Evolutionary conservation across 2,797 vertebrate species (phyloP).

Genomic region (Austrolebias charrua): DNA sequence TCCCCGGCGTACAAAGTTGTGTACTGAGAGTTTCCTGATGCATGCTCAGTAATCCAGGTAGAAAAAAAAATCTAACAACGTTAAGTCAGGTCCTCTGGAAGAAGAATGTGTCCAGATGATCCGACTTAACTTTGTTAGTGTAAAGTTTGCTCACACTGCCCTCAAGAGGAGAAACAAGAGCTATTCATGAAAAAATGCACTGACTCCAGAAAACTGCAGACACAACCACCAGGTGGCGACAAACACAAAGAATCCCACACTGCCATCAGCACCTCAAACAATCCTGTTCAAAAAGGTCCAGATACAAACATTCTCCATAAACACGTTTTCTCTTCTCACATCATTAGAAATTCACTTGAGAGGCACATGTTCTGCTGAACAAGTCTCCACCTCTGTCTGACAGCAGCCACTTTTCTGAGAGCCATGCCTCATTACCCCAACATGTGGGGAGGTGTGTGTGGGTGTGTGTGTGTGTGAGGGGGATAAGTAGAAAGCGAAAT

Average conservation of each 20-base stretch:
- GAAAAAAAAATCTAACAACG: no score
- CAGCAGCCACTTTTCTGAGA: constrained; percentile 22
- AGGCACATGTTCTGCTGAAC: no score
- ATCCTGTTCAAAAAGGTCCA: constrained; percentile 20
- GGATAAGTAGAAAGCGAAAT: not conserved
- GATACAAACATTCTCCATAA: constrained; percentile 26
- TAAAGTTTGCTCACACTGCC: constrained; percentile 44
- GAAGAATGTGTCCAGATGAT: no score
- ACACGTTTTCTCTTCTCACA: constrained; percentile 26
- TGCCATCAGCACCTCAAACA: not conserved
- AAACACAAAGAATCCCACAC: constrained; percentile 32
- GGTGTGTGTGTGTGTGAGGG: no score
- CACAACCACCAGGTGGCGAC: constrained; percentile 46
- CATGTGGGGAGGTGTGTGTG: not conserved
- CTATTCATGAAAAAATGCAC: not conserved
- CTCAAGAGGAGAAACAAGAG: constrained; percentile 37
- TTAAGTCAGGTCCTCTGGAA: no score
- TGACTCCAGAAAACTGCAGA: not conserved
- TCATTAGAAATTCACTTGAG: constrained; percentile 24
- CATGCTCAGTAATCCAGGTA: no score
- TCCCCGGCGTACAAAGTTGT: no score
- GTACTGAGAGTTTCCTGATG: not conserved
- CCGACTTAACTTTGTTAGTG: no score
- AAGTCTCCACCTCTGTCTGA: not conserved
- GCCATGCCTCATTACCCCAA: constrained; percentile 51